Evolutionary conservation across 1,140 invertebrate species (phyloP).

Genomic region (Sinonovacula constricta): DNA sequence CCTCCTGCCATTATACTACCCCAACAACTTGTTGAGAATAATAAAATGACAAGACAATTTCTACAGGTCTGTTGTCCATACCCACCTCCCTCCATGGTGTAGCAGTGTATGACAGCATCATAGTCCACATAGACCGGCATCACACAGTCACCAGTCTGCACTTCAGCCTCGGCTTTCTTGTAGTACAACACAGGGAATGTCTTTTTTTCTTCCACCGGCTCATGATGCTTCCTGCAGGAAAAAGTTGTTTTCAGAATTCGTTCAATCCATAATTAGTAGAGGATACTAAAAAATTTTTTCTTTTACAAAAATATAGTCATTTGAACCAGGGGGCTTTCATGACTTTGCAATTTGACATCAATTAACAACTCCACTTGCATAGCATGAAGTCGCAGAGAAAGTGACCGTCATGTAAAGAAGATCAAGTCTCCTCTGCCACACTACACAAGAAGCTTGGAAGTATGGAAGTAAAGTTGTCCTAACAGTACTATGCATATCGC

Average conservation of each 20-base stretch:
- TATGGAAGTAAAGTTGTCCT: no score
- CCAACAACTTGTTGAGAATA: no score
- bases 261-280: no score
- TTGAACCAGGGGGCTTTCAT: background rate
- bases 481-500: no score
- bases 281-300: background rate
- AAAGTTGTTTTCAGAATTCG: no score
- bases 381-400: background rate
- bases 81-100: constrained; percentile 57
- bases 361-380: background rate
- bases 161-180: constrained; percentile 42
- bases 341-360: background rate
- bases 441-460: no score
- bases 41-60: no score
- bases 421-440: no score
- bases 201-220: constrained; percentile 14
- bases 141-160: constrained; percentile 40
- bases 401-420: constrained; percentile 20
- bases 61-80: no score
- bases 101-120: constrained; percentile 54
- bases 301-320: background rate
- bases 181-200: constrained; percentile 41
- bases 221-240: constrained; percentile 30
- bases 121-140: constrained; percentile 60
- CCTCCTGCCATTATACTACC: no score